A percentile compares a stretch with the other conserved stretches of the same genome.
phyloP scores from a whole-genome alignment of 2,113 vertebrate genomes.

The Neodontobutis hainanensis region DNA sequence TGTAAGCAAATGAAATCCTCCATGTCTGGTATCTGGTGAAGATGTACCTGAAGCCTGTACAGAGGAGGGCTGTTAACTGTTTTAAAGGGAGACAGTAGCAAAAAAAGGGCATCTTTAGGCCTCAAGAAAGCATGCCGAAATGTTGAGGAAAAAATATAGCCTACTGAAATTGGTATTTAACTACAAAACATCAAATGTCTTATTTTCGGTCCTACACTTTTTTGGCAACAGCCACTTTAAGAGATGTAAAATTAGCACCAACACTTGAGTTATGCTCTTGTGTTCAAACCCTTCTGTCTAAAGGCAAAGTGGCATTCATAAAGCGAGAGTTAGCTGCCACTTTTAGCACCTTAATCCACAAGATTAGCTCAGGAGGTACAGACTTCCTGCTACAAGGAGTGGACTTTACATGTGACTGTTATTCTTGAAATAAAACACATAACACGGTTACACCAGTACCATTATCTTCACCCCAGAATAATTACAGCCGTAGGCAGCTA shows the following conservation, averaged over 20 bases:
- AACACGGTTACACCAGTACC: conserved; percentile 30
- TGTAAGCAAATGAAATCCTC: conserved; percentile 52
- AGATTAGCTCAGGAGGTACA: conserved; percentile 74
- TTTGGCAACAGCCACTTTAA: conserved; percentile 12
- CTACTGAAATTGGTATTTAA: no score
- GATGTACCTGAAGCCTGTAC: conserved; percentile 22
- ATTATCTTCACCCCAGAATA: conserved; percentile 18
- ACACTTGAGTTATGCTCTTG: conserved; percentile 48
- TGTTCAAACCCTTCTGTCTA: conserved; percentile 44
- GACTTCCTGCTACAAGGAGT: conserved; percentile 63
- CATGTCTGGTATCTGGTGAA: conserved; percentile 9
- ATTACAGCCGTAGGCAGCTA: conserved; percentile 23
- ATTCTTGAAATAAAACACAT: conserved; percentile 41
- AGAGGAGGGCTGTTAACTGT: neutral
- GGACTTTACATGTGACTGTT: conserved; percentile 55
- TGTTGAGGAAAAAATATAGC: no score
- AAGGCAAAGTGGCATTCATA: conserved; percentile 55
- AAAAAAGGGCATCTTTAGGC: no score
- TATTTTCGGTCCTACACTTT: neutral
- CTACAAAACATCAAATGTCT: no score
- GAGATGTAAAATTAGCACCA: conserved; percentile 48
- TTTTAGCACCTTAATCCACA: conserved; percentile 74
- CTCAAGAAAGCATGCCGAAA: no score
- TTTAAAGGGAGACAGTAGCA: no score
- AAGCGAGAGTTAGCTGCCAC: conserved; percentile 58